Conservation (phyloP, 1,140 invertebrate genomes). For the Stenopsyche tienmushanensis region DNA sequence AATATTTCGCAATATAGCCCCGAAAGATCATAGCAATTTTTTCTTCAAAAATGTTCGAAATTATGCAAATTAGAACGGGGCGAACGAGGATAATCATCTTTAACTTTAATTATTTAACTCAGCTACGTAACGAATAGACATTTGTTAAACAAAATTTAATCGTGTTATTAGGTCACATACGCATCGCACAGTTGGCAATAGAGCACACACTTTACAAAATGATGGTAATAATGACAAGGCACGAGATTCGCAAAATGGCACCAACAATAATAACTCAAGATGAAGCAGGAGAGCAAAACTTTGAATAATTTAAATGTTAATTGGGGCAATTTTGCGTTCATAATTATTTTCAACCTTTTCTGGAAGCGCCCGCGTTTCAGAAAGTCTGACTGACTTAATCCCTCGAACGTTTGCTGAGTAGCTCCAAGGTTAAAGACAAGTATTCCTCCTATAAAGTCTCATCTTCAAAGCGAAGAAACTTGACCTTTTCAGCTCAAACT, state of each 20-base stretch:
- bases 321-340: background rate
- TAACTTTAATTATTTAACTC: too few species aligned
- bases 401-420: background rate
- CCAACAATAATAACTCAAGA: background rate
- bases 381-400: background rate
- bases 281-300: too few species aligned
- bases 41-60: too few species aligned
- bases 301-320: background rate
- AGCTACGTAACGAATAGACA: background rate
- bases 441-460: background rate
- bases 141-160: background rate
- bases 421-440: constrained; percentile 4
- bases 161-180: background rate
- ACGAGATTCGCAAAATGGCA: background rate
- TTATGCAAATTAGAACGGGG: too few species aligned
- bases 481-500: constrained; percentile 14
- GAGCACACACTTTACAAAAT: background rate
- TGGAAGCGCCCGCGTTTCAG: too few species aligned
- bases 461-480: constrained; percentile 16
- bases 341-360: background rate
- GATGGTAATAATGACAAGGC: background rate
- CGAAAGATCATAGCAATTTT: too few species aligned
- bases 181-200: background rate
- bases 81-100: too few species aligned
- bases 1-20: too few species aligned